Evolutionary conservation across 2,888 invertebrate genomes (phyloP), one percentile per base, ranked within the genome.

Genomic region (Notocelia uddmanniana): DNA sequence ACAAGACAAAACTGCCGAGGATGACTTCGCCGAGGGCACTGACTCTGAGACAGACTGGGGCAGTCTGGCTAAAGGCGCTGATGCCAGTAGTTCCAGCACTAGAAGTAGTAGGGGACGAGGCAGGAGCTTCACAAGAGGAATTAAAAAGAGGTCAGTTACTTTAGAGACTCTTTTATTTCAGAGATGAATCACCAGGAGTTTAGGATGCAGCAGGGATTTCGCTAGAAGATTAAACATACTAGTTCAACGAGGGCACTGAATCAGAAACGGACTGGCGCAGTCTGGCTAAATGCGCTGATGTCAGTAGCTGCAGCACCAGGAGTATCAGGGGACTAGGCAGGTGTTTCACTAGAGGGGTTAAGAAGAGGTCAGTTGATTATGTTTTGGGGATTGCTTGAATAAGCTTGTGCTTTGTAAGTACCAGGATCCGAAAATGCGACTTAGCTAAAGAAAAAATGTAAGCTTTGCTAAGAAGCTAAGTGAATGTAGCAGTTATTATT

Each of bases 41-140:
- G 91, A 75, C 19, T 89, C 91, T 0, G 90, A 91, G 66, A 88
- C 90, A n/a, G 93, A 93, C 80, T 92, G 93, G 93, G 79, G 79
- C 19, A 73, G 78, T 3, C 76, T 85, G 34, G 90, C 85, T 13
- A 76, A 79, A 3, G 73, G 75, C 8, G 81, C 83, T 0, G 76
- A 74, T 11, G 31, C 71, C 2, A 19, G 69, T 8, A 48, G 68
- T 50, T 57, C 66, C 21, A 48, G 59, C 10, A 37, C 68, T 19
- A 55, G 73, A 34, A 18, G 73, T 19, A 18, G 73, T 18, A 11
- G 73, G n/a, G 68, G 69, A 23, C 52, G 81, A 15, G 79, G 81
- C 8, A 41, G 86, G 70, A 79, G 75, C 2, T 81, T 79, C 63
- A 76, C 87, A 3, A 86, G 84, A 0, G 89, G 81, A 0, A 86